Evolutionary conservation across 2,888 invertebrate species (phyloP), one percentile per base, ranked within the genome.

Genomic region (Trissoscelio sp.): DNA sequence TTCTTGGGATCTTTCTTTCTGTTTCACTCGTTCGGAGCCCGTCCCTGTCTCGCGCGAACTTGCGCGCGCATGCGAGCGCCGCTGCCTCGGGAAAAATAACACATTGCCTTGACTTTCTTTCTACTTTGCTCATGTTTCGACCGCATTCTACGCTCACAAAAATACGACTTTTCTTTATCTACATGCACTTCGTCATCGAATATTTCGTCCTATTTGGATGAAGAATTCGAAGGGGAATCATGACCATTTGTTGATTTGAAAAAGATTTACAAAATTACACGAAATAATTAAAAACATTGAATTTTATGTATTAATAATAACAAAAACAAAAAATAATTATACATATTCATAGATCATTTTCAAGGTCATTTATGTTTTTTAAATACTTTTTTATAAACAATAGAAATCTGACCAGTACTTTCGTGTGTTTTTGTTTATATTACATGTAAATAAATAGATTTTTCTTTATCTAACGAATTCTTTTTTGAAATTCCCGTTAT

Each of bases 1-100:
- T 70, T 75, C 81, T 66, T 34, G 58, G 60, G 64, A 66, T 77
- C 67, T 12, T 42, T 69, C 72, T 5, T 58, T 57, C 72, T 37
- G 51, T 67, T 60, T 60, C 53, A 31, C 77, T 75, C 34, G 14
- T 18, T 67, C 53, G 42, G 14, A 22, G 20, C 18, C 44, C 46
- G 72, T 77, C 72, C 46, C 74, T 64, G 74, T 64, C 75, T 58
- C 66, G 58, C 75, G 70, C 75, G 69, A 74, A 69, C 48, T 64
- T 80, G 70, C 67, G 77, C 77, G 62, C 69, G 74, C 80, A 73
- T 31, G 42, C 72, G 73, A 67, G 77, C 75, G 74, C 72, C 77
- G 79, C 58, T 72, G 81, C 81, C 77, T 83, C 81, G 82, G 83
- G 82, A 84, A 85, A 85, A 86, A 85, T 83, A 84, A 81, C 79